Evolutionary conservation across 1,140 invertebrate species (phyloP).

Genomic region (Lucilia cuprina): DNA sequence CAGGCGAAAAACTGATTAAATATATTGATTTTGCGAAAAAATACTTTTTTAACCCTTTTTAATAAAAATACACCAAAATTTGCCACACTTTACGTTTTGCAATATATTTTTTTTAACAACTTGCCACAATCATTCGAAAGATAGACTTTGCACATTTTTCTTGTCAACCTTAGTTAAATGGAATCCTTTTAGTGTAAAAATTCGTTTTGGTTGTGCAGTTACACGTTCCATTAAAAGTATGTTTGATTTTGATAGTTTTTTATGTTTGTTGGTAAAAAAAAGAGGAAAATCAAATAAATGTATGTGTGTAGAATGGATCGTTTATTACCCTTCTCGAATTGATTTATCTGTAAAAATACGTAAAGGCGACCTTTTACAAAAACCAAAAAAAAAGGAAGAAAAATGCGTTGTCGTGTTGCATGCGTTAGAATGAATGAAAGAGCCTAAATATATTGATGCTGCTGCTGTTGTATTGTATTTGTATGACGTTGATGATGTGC

Average conservation of each 20-base stretch:
- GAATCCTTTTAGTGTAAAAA: conserved; percentile 36
- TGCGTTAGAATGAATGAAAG: neutral
- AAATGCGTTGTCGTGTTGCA: neutral
- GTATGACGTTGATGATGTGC: conserved; percentile 32
- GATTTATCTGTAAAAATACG: conserved; percentile 62
- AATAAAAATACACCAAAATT: neutral
- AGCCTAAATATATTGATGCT: neutral
- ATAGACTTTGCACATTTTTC: neutral
- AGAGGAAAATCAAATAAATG: neutral
- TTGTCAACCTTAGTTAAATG: neutral
- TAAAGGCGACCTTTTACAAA: neutral
- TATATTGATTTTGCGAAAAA: conserved; percentile 1
- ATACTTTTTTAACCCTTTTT: conserved; percentile 7
- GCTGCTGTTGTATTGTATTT: neutral
- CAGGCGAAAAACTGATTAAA: neutral
- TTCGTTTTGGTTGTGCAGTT: conserved; percentile 57
- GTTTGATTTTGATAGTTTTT: neutral
- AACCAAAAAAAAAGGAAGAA: no score
- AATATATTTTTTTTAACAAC: neutral
- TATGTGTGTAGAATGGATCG: neutral
- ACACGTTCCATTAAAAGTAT: conserved; percentile 53
- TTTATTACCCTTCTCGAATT: conserved; percentile 63
- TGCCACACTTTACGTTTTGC: neutral
- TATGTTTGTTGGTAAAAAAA: neutral
- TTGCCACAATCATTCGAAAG: neutral